Conservation (phyloP, 2,888 invertebrate genomes). For the Globia sparganii region DNA sequence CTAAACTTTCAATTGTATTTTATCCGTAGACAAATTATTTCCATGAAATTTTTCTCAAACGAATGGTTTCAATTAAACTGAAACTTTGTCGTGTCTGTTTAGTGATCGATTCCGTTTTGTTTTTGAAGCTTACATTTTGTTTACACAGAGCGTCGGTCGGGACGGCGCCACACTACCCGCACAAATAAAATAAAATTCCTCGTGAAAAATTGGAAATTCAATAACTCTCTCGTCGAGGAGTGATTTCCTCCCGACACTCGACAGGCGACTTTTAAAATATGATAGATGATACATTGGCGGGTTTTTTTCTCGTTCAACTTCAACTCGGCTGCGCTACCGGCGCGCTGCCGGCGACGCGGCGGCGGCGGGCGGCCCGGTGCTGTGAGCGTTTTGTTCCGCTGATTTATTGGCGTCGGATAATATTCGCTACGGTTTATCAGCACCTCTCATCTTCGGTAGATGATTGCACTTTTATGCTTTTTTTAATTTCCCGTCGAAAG, state of each 20-base stretch:
- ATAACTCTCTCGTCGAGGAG: slow-evolving; percentile 73
- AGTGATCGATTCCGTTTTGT: slow-evolving; percentile 62
- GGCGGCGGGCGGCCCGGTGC: neutral
- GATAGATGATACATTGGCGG: slow-evolving; percentile 72
- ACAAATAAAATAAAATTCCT: slow-evolving; percentile 73
- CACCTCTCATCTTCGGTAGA: slow-evolving; percentile 42
- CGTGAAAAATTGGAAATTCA: slow-evolving; percentile 79
- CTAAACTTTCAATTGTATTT: slow-evolving; percentile 49
- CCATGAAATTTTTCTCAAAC: slow-evolving; percentile 49
- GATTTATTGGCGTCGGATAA: slow-evolving; percentile 59
- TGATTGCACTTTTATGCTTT: slow-evolving; percentile 39
- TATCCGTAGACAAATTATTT: slow-evolving; percentile 52
- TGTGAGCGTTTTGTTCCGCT: slow-evolving; percentile 43
- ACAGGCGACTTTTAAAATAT: slow-evolving; percentile 75
- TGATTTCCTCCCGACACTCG: slow-evolving; percentile 69
- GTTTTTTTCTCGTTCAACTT: slow-evolving; percentile 55
- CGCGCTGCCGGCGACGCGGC: neutral
- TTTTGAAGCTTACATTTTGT: slow-evolving; percentile 59
- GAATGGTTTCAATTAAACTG: slow-evolving; percentile 65
- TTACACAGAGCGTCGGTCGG: slow-evolving; percentile 40
- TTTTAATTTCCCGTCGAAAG: slow-evolving; percentile 24
- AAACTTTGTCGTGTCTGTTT: slow-evolving; percentile 60
- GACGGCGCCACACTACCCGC: slow-evolving; percentile 63
- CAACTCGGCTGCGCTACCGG: slow-evolving; percentile 15
- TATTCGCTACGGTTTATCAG: slow-evolving; percentile 44